Conservation (phyloP, 2,113 vertebrate genomes). For the Chionodraco myersi region DNA sequence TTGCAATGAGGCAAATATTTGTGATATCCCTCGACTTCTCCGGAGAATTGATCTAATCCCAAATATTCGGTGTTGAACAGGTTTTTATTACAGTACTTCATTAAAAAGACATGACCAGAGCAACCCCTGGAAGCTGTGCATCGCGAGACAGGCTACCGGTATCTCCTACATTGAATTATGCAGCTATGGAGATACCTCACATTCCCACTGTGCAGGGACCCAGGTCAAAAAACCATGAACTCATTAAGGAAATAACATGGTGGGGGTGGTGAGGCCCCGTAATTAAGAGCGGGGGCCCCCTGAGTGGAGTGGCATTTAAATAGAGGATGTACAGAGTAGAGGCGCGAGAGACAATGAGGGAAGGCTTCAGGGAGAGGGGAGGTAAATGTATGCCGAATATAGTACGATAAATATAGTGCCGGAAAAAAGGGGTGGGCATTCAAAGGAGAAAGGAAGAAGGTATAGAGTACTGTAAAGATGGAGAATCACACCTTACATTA, state of each 20-base stretch:
- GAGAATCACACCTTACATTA: not conserved
- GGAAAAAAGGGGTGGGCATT: no score
- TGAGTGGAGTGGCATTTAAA: constrained; percentile 70
- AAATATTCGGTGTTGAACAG: not conserved
- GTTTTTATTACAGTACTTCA: not conserved
- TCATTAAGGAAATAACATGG: constrained; percentile 75
- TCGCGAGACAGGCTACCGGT: constrained; percentile 1
- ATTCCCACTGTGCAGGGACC: constrained; percentile 46
- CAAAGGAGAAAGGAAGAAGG: not conserved
- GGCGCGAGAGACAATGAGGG: constrained; percentile 24
- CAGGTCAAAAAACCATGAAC: constrained; percentile 67
- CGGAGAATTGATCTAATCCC: not conserved
- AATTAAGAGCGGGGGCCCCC: constrained; percentile 73
- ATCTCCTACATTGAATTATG: constrained; percentile 61
- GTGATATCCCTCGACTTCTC: not conserved
- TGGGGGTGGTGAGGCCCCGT: constrained; percentile 61
- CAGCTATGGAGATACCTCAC: constrained; percentile 32
- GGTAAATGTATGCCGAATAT: constrained; percentile 37
- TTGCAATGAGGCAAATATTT: not conserved
- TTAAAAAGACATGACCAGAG: not conserved
- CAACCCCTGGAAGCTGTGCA: not conserved
- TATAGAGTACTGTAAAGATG: not conserved
- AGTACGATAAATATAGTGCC: constrained; percentile 30
- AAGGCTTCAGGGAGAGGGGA: constrained; percentile 5
- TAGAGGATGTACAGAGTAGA: constrained; percentile 50